These are phyloP conservation scores for pig (Sus scrofa) DNA, from an alignment of 2,113 vertebrate species.

Conservation along the genomic window T2T-Sscrofa CM000812.6:159630501-159631000, in stretches of 20 bases:
- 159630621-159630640: constrained; percentile 72
- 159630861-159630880: constrained; percentile 85
- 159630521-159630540: fast-evolving
- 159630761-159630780: constrained; percentile 62
- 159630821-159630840: constrained; percentile 77
- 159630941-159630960: background rate
- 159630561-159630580: background rate
- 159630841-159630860: constrained; percentile 58
- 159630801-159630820: constrained; percentile 82
- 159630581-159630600: background rate
- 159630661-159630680: constrained; percentile 69
- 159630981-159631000: constrained; percentile 58
- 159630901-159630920: constrained; percentile 83
- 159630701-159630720: constrained; percentile 69
- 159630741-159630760: constrained; percentile 83
- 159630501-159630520: fast-evolving
- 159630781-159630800: constrained; percentile 69
- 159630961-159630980: constrained; percentile 68
- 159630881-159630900: constrained; percentile 85
- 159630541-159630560: background rate
- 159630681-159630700: constrained; percentile 70
- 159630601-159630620: constrained; percentile 53
- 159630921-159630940: constrained; percentile 81
- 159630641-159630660: constrained; percentile 48
- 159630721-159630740: constrained; percentile 74